A percentile compares a stretch with the other conserved stretches of the same genome.
phyloP scores from a whole-genome alignment of 35 echinoderm and acorn worm species.

The Stichopus chloronotus region DNA sequence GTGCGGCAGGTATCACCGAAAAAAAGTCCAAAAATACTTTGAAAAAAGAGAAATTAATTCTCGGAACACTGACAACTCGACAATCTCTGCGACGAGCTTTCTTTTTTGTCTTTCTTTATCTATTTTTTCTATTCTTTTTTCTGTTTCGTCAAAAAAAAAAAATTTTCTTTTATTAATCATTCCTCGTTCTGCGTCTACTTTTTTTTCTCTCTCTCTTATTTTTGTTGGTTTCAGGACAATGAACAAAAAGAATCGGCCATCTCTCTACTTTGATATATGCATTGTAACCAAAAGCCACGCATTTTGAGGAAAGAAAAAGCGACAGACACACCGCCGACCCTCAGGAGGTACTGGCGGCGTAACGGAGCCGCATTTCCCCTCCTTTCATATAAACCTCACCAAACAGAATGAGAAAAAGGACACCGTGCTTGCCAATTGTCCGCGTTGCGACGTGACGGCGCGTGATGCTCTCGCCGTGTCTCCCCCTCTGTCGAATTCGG shows the following conservation, averaged over 20 bases:
- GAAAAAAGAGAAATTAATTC: too few species aligned
- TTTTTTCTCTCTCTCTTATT: not conserved
- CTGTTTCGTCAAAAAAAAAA: too few species aligned
- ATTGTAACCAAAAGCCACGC: not conserved
- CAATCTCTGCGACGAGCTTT: too few species aligned
- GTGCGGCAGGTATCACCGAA: too few species aligned
- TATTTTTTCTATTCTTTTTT: too few species aligned
- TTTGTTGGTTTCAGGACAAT: conserved; percentile 7
- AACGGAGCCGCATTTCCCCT: not conserved
- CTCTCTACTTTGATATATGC: not conserved
- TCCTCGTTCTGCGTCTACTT: not conserved
- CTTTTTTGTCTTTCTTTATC: too few species aligned
- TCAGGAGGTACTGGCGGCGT: not conserved
- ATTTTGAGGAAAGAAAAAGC: not conserved
- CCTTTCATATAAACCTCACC: not conserved
- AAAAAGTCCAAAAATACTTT: too few species aligned
- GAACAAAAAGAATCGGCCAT: not conserved
- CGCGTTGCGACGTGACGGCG: not conserved
- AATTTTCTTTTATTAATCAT: too few species aligned
- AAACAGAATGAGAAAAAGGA: not conserved
- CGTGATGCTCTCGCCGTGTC: not conserved
- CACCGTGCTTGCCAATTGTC: not conserved
- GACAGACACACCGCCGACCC: not conserved
- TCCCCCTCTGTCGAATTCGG: not conserved
- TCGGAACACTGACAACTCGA: too few species aligned